Base-by-base conservation (phyloP, 2,888 invertebrate species). In the Panopea generosa region DNA sequence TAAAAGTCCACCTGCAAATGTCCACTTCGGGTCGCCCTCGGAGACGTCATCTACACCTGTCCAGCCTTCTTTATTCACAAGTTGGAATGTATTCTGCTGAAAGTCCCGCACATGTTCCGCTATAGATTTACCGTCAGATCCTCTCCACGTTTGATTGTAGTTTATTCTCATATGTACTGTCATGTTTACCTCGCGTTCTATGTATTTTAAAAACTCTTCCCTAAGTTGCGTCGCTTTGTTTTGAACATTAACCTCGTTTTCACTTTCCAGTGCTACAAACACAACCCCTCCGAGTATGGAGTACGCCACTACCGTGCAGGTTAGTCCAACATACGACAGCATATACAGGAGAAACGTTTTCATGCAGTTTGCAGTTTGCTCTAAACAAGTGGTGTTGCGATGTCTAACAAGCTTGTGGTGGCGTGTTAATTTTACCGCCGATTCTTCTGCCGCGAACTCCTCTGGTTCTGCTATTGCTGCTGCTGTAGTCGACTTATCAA, bases 241-340 rank as follows among this genome's bases (percentile, higher is more conserved):
- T 20, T 85, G 56, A 50, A 86, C 83, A 20, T 77, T 59, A 33
- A 76, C 59, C 68, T 90, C 90, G 29, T 84, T 69, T 2, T 86
- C 83, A 1, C 86, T 85, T 92, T 96, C 96, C 87, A 96, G 93
- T 81, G 95, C 94, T 87, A 95, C 95, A 93, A 99, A 99, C 93
- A 98, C 96, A 92, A 97, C 96, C 40, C 98, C 97, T 60, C 98
- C 97, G 82, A 96, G 95, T 68, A 97, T 96, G 59, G 96, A 96
- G 92, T 97, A 97, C 26, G 96, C 96, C 38, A 98, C 96, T 71
- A 99, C 98, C 61, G 98, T 94, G 75, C 96, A 96, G 83, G 98
- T 96, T 86, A 99, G 96, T 60, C 98, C 99, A 47, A 99, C 96
- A 94, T 98, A 98, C 92, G 98, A 98, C 94, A 98, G 97, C 93